Percentiles rank a stretch among this genome's conserved stretches.
These are phyloP conservation scores for Standfussiana lucernea DNA, from an alignment of 2,888 invertebrate species.

Conservation along the genomic window DNA sequence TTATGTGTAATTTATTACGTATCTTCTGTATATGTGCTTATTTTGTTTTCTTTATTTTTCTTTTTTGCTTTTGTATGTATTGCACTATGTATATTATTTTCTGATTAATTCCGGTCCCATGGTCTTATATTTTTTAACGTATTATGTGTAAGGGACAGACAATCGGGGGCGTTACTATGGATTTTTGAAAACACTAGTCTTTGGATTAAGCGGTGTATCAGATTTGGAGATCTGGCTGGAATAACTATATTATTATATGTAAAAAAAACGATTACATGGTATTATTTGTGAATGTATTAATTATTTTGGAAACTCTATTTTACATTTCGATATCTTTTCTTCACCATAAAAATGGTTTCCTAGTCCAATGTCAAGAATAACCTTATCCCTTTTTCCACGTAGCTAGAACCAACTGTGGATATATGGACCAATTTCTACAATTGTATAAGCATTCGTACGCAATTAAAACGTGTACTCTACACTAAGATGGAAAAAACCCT, in stretches of 20 bases:
- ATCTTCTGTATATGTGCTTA: conserved; percentile 23
- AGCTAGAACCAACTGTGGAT: background rate
- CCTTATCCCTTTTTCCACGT: too few species aligned
- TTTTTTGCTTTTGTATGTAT: conserved; percentile 1
- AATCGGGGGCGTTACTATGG: background rate
- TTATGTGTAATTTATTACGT: conserved; percentile 22
- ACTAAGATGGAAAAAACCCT: background rate
- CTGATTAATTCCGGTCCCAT: background rate
- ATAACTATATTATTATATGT: background rate
- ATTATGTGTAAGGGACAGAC: background rate
- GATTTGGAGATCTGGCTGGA: background rate
- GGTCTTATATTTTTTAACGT: background rate
- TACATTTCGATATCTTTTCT: background rate
- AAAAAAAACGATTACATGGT: background rate
- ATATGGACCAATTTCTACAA: background rate
- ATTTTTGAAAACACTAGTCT: background rate
- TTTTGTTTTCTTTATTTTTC: background rate
- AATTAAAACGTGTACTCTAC: background rate
- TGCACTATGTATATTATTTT: background rate
- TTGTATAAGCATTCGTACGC: background rate
- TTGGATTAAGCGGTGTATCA: background rate
- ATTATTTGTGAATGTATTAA: background rate
- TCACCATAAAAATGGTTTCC: background rate
- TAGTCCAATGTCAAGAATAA: background rate
- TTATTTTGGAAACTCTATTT: background rate